Percentiles rank a stretch among this genome's conserved stretches.
Evolutionary conservation across 1,140 invertebrate species (phyloP).

Genomic region (Philotrypesis tridentata): DNA sequence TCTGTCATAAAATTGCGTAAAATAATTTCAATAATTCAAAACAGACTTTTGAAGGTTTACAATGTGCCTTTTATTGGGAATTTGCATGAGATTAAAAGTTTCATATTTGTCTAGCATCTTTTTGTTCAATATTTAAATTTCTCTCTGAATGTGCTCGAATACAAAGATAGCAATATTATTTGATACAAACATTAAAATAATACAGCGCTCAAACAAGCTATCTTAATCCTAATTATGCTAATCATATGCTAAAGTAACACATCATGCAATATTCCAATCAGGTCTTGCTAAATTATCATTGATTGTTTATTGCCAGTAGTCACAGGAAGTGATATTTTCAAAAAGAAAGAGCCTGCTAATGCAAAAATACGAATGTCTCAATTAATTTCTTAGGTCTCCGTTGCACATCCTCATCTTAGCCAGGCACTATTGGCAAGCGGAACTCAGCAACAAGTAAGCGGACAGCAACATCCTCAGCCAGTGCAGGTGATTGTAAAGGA

Average conservation of each 20-base stretch:
- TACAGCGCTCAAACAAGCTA: not conserved
- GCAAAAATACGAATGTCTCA: not conserved
- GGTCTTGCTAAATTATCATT: no score
- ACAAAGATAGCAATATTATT: not conserved
- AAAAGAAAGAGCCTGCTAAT: not conserved
- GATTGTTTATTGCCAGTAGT: no score
- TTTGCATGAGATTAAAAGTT: constrained; percentile 25
- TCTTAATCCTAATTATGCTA: not conserved
- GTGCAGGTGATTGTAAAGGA: constrained; percentile 70
- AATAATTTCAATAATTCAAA: not conserved
- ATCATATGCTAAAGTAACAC: not conserved
- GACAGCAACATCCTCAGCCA: constrained; percentile 53
- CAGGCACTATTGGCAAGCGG: constrained; percentile 76
- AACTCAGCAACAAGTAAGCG: constrained; percentile 61
- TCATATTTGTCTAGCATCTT: not conserved
- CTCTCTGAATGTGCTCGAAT: not conserved
- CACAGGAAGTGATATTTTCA: not conserved
- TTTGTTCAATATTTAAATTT: not conserved
- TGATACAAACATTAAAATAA: not conserved
- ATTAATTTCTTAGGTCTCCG: constrained; percentile 70
- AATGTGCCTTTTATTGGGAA: not conserved
- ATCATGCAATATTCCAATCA: constrained; percentile 16
- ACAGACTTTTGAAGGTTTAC: not conserved
- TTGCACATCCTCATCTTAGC: constrained; percentile 78
- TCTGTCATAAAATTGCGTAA: constrained; percentile 1